Evolutionary conservation across 1,140 invertebrate species (phyloP), one percentile per base, ranked within the genome.

Genomic region (Microplitis mediator): DNA sequence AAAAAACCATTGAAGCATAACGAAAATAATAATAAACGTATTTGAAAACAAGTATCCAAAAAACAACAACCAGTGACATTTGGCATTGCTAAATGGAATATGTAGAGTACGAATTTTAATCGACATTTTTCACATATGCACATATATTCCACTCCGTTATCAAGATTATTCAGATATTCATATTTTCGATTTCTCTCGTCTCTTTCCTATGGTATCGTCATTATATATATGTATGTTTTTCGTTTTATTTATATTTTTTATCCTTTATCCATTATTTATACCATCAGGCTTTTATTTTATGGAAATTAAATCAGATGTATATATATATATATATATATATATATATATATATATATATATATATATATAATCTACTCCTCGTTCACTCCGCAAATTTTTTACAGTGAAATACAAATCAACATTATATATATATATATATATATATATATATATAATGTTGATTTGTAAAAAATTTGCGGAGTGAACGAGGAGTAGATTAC

Each of bases 51-150:
- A 52, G 32, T 52, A 65, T 66, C 39, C 14, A 50, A 50, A 52
- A 50, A 31, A 14, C 14, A 66, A n/a, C n/a, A 61, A 4, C 31
- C 2, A 23, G 23, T 4, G 16, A 66, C 45, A 66, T 52, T 9
- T 51, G 54, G 51, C 51, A 34, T 54, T 31, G 51, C 52, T 45
- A 45, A 45, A 45, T 45, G 39, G 31, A n/a, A 68, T 58, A 68
- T 68, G n/a, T 68, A 58, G 51, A 51, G 5, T 35, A 56, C 66
- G 45, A 68, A 68, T 68, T 56, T 68, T 68, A 68, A 68, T 68
- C 32, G 50, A 56, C 51, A 58, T 58, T 31, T 36, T 68, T 56
- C 52, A 35, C 66, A 68, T 34, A 68, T 58, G 66, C 52, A 36
- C 66, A 68, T 68, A 68, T 68, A 54, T 4, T 31, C 52, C 31